Base-by-base conservation (phyloP, 1,140 invertebrate genomes). In the Brachionus paranguensis region DNA sequence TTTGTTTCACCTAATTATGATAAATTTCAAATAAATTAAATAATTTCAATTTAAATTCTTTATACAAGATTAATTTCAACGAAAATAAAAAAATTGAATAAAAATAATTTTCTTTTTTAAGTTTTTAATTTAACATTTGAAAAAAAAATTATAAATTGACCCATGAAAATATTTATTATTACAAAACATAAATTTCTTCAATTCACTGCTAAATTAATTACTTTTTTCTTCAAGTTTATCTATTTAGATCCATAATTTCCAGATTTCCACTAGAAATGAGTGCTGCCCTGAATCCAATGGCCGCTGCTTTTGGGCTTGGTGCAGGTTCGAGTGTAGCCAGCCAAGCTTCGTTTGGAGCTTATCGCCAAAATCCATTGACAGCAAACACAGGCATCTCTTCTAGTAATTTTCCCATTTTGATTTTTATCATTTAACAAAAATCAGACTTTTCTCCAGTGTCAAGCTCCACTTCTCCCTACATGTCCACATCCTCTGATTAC, bases 261-360 rank as follows among this genome's bases (percentile, higher is more conserved):
- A 45, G 33, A n/a, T n/a, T 43, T 11, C n/a, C 12, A 76, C 10
- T 14, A 50, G 47, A 24, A 76, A 76, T 76, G 72, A 50, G 72
- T 76, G 43, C 72, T 50, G 72, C 72, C 3, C 45, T 76, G 27
- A 76, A 76, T 76, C 72, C 72, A 50, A 76, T 76, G 72, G 72
- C 33, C 20, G 72, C 72, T 50, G 72, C 72, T 37, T 76, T 76
- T 50, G 72, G 72, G 24, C 45, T 76, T 20, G 12, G 72, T 20
- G 72, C 43, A 76, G 43, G 72, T 76, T 45, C 72, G 14, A 47
- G 33, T 74, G 70, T 74, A 6, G 70, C 70, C 33, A 43, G 43
- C 50, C 20, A 45, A 5, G 72, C 72, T n/a, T 45, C 43, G 20
- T 76, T 76, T 33, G 72, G 43, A 14, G 27, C 43, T n/a, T 24